A percentile compares a stretch with the other conserved stretches of the same genome.
These are phyloP conservation scores for Menidia beryllina DNA, from an alignment of 2,113 vertebrate species.

Conservation along the genomic window DNA sequence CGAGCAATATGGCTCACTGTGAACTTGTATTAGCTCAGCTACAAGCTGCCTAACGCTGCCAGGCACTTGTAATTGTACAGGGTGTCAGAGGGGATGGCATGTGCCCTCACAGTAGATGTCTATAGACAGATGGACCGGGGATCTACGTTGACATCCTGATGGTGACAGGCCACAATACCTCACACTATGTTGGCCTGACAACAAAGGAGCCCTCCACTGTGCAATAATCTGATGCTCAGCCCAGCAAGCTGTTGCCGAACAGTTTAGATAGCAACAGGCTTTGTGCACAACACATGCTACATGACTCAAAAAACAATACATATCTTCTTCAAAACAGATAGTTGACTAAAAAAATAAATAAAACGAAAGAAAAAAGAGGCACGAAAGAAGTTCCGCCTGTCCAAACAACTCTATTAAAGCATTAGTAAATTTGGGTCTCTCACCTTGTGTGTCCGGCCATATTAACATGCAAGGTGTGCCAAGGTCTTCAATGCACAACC, in stretches of 20 bases:
- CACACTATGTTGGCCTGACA: constrained; percentile 74
- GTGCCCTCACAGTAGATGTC: constrained; percentile 62
- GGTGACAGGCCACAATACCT: constrained; percentile 66
- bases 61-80: constrained; percentile 70
- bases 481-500: constrained; percentile 76
- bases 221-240: constrained; percentile 64
- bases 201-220: constrained; percentile 66
- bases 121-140: constrained; percentile 77
- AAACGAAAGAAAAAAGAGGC: constrained; percentile 1
- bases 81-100: constrained; percentile 61
- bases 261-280: constrained; percentile 35
- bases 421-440: constrained; percentile 58
- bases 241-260: constrained; percentile 72
- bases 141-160: constrained; percentile 67
- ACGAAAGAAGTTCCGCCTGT: constrained; percentile 35
- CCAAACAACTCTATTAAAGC: constrained; percentile 18
- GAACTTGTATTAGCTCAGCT: constrained; percentile 52
- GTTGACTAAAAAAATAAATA: too few species aligned
- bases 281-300: constrained; percentile 2
- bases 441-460: constrained; percentile 52
- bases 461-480: constrained; percentile 82
- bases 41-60: constrained; percentile 57
- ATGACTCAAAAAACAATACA: neutral
- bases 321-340: constrained; percentile 9
- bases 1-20: constrained; percentile 37